phyloP scores from a whole-genome alignment of 2,113 vertebrate genomes.

The Hemicordylus capensis region DNA sequence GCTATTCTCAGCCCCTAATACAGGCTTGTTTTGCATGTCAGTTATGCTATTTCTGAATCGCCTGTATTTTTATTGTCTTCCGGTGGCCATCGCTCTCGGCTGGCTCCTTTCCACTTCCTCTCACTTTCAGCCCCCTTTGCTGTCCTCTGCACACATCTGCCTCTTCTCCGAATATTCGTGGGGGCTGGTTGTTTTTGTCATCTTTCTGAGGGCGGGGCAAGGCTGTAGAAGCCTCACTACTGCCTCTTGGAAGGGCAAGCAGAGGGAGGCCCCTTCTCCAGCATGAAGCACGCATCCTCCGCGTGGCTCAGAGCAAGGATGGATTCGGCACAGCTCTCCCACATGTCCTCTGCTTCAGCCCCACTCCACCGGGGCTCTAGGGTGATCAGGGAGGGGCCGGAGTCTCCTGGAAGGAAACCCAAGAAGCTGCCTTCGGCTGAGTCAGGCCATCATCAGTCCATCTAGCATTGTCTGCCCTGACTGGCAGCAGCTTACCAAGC shows the following conservation, averaged over 20 bases:
- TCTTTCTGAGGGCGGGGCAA: background rate
- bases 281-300: too few relatives aligned
- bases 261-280: background rate
- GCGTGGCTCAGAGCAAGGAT: background rate
- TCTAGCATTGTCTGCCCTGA: too few relatives aligned
- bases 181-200: too few relatives aligned
- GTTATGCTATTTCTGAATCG: constrained; percentile 83
- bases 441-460: too few relatives aligned
- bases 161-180: background rate
- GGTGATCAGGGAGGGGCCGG: too few relatives aligned
- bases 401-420: too few relatives aligned
- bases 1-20: constrained; percentile 76
- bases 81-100: constrained; percentile 74
- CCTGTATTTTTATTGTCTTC: constrained; percentile 82
- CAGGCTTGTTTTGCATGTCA: constrained; percentile 84
- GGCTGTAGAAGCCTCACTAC: too few relatives aligned
- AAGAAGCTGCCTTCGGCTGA: too few relatives aligned
- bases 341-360: too few relatives aligned
- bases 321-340: background rate
- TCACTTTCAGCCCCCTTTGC: constrained; percentile 65
- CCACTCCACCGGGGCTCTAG: too few relatives aligned
- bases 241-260: too few relatives aligned
- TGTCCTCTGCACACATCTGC: constrained; percentile 26
- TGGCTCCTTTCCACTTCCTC: constrained; percentile 79
- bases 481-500: too few relatives aligned